A percentile compares a stretch with the other conserved stretches of the same genome.
These are phyloP conservation scores for Pyxicephalus adspersus DNA, from an alignment of 2,113 vertebrate genomes.

Conservation along the genomic window DNA sequence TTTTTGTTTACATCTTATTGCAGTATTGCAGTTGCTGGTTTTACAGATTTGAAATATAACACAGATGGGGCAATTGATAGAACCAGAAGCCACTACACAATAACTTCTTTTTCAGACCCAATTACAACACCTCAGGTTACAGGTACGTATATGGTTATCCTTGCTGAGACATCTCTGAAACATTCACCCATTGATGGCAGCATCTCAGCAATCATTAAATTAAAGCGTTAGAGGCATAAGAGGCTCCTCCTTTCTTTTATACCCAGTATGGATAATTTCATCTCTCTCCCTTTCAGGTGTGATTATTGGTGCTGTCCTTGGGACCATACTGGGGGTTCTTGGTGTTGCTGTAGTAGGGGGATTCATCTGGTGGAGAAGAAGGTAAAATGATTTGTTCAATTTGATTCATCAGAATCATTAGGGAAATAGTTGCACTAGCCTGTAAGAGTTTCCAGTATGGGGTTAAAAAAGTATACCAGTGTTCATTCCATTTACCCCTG, in stretches of 20 bases:
- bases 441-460: too few species aligned
- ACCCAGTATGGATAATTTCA: conserved; percentile 28
- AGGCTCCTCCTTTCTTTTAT: too few species aligned
- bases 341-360: conserved; percentile 68
- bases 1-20: not conserved
- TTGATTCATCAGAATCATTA: too few species aligned
- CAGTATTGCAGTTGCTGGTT: conserved; percentile 75
- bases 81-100: conserved; percentile 67
- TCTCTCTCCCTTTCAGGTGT: conserved; percentile 64
- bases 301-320: conserved; percentile 73
- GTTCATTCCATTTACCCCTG: too few species aligned
- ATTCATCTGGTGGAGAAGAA: conserved; percentile 83
- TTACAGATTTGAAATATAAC: conserved; percentile 69
- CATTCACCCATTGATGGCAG: too few species aligned
- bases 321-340: conserved; percentile 73
- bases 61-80: conserved; percentile 55
- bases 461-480: too few species aligned
- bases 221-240: too few species aligned
- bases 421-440: too few species aligned
- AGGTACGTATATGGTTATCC: conserved; percentile 64
- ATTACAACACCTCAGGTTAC: conserved; percentile 71
- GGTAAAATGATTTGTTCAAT: conserved; percentile 61
- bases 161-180: too few species aligned
- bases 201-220: too few species aligned
- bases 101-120: conserved; percentile 60